Evolutionary conservation across 1,140 invertebrate species (phyloP), one percentile per base, ranked within the genome.

Genomic region (Cherax quadricarinatus): DNA sequence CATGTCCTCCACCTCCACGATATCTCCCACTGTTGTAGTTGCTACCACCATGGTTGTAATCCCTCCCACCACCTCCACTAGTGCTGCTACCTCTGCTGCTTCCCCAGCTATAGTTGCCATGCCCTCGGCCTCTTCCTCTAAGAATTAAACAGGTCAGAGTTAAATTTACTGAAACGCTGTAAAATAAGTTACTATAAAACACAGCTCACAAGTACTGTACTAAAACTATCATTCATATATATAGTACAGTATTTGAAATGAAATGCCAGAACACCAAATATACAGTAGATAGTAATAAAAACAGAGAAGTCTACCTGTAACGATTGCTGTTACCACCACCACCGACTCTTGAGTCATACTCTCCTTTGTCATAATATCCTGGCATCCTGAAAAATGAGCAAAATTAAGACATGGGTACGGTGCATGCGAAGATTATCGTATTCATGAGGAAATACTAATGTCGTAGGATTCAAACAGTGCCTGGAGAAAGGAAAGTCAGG

Each of bases 1-100:
- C 83, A 14, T 85, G 83, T 24, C 83, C 83, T 70, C 83, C 83
- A 49, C 83, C 83, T 41, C 83, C 83, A 21, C 83, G 62, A 30
- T 85, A 85, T 49, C 83, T 85, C 10, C 83, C 70, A 49, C 83
- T 66, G 49, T 21, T 62, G 21, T 66, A 62, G 12, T 30, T 24
- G 14, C 30, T 48, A 14, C 83, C 83, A 1, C 83, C 83, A 21
- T 62, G 60, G 30, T 10, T 49, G 49, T 70, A 66, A 6, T 62
- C 83, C 16, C 83, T 41, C 41, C 83, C 83, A 70, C 62, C 60
- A 12, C 83, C 14, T 30, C 82, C 41, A 51, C n/a, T 49, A 53
- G 60, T 85, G 62, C 70, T 85, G 60, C 83, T 62, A 41, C 30
- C 30, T 41, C 30, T 41, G 14, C 83, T 14, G 83, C 83, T 49